Evolutionary conservation across 2,888 invertebrate species (phyloP), one percentile per base, ranked within the genome.

Genomic region (Linnaemya tessellans): DNA sequence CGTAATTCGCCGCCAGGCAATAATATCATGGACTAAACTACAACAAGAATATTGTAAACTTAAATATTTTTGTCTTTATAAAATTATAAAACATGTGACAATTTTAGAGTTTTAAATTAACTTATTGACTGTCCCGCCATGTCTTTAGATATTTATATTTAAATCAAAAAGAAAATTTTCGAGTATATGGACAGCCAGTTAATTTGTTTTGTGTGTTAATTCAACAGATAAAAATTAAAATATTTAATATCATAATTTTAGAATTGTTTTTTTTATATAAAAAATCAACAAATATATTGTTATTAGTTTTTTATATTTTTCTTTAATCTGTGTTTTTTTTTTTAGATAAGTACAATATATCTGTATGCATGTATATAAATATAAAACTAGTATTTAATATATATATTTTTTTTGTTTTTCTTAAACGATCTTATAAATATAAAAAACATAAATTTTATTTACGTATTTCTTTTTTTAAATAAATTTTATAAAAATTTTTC

Each of bases 401-500:
- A 58, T 58, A 49, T 58, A 38, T 15, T 56, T 49, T 18, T 20
- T 49, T 38, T 46, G 15, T 13, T 49, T 70, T 49, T 15, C 49
- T 79, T 80, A 80, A 54, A 71, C 56, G 30, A 46, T 80, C 22
- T 46, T 64, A 64, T 64, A 43, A 49, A 62, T 41, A 75, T 51
- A 78, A 51, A 51, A 54, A 79, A 78, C 46, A 70, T 79, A 70
- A 79, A 70, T 62, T 70, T 79, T 41, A 60, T 80, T 71, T 65
- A 80, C 56, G 62, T 71, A 46, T 64, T 35, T 64, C 4, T 35
- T 30, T 10, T 38, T 54, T 56, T 9, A 11, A 49, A 68, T 41
- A 43, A 20, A 13, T 38, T 67, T 67, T 15, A 18, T 54, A 54
- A 30, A 56, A 20, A 56, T 58, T 41, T 22, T 30, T 65, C 54